Conservation (phyloP, 1,140 invertebrate genomes). For the Temnothorax longispinosus region DNA sequence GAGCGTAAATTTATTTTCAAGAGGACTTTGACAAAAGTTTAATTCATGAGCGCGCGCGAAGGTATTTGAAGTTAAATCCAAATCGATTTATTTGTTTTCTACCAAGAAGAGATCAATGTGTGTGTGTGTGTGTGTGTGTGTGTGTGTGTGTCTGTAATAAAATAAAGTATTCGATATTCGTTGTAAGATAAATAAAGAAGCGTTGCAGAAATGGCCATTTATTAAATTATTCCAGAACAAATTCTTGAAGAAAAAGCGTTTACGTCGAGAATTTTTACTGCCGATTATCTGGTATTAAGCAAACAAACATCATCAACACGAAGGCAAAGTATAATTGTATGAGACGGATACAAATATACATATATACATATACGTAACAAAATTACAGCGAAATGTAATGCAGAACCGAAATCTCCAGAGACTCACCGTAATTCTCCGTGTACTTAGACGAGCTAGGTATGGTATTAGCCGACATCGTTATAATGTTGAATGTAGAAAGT, state of each 20-base stretch:
- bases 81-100: not conserved
- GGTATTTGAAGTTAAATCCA: constrained; percentile 3
- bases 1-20: not conserved
- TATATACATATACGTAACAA: not conserved
- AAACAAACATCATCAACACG: not conserved
- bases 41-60: not conserved
- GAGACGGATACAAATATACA: not conserved
- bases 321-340: not conserved
- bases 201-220: not conserved
- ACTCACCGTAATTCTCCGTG: constrained; percentile 77
- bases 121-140: too few relatives aligned
- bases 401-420: not conserved
- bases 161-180: not conserved
- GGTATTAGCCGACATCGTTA: constrained; percentile 77
- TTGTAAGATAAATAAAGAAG: not conserved
- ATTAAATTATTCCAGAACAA: not conserved
- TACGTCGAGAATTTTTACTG: not conserved
- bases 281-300: not conserved
- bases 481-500: not conserved
- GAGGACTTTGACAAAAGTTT: not conserved
- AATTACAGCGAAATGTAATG: not conserved
- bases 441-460: constrained; percentile 76
- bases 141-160: not conserved
- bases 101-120: not conserved
- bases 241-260: not conserved